phyloP scores from a whole-genome alignment of 1,140 invertebrate species.

The Drosophila nigromelanica region DNA sequence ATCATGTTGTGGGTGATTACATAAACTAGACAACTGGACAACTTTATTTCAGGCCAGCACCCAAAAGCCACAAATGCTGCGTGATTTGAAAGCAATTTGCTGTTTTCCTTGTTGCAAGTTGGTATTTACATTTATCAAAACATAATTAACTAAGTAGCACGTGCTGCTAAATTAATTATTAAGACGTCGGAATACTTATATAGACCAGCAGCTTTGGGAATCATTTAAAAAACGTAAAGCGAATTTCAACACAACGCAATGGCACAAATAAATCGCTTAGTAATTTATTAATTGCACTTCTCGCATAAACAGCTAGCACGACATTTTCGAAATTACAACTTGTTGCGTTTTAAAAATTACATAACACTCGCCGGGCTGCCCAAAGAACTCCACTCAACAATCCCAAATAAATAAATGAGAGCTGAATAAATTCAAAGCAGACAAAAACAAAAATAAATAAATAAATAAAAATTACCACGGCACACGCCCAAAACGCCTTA shows the following conservation, averaged over 20 bases:
- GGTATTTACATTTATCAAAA: slow-evolving; percentile 1
- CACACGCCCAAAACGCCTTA: slow-evolving; percentile 66
- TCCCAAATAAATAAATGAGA: slow-evolving; percentile 55
- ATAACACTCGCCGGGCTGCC: slow-evolving; percentile 41
- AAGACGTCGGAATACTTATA: neutral
- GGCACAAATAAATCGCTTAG: slow-evolving; percentile 52
- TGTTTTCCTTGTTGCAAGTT: slow-evolving; percentile 39
- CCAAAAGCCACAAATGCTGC: slow-evolving; percentile 38
- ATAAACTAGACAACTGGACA: slow-evolving; percentile 68
- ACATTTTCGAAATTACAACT: slow-evolving; percentile 54
- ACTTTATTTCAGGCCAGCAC: slow-evolving; percentile 61
- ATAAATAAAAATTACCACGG: slow-evolving; percentile 45
- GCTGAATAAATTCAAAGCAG: slow-evolving; percentile 32
- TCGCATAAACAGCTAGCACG: slow-evolving; percentile 52
- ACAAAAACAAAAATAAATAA: slow-evolving; percentile 31
- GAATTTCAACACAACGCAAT: slow-evolving; percentile 37
- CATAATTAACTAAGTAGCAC: slow-evolving; percentile 26
- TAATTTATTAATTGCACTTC: slow-evolving; percentile 72
- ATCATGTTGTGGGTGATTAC: slow-evolving; percentile 80
- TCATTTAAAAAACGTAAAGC: neutral
- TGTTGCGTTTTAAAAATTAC: slow-evolving; percentile 51
- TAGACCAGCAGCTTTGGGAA: neutral
- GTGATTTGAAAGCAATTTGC: slow-evolving; percentile 74
- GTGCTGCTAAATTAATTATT: neutral
- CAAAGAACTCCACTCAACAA: slow-evolving; percentile 58